phyloP scores from a whole-genome alignment of 2,113 vertebrate genomes.

The Onychorhynchus coronatus region DNA sequence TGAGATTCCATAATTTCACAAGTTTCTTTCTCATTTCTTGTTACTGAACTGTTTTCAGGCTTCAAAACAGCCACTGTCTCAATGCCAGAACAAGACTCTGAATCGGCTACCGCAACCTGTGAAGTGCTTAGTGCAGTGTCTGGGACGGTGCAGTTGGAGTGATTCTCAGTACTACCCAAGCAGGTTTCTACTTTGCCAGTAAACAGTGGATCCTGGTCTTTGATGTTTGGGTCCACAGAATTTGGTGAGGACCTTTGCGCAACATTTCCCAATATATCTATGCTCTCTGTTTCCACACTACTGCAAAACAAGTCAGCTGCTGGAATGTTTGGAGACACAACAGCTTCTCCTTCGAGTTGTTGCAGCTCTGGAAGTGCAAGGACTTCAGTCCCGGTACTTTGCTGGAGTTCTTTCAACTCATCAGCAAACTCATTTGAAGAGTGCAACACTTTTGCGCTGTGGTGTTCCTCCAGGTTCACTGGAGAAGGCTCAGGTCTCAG shows the following conservation, averaged over 20 bases:
- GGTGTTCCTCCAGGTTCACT: background rate
- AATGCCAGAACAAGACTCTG: background rate
- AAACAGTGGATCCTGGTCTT: background rate
- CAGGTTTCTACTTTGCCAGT: background rate
- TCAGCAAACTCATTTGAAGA: background rate
- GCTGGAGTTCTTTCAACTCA: background rate
- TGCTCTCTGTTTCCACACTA: background rate
- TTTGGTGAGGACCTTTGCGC: background rate
- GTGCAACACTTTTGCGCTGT: background rate
- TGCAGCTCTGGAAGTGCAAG: background rate
- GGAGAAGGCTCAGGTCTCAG: background rate
- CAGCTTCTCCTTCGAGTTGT: background rate
- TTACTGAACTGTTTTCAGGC: background rate
- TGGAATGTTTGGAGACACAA: background rate
- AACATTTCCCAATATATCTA: background rate
- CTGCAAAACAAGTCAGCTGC: background rate
- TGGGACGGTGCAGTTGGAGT: background rate
- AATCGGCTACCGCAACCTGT: background rate
- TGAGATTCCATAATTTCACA: background rate
- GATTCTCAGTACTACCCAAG: background rate
- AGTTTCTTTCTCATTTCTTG: background rate
- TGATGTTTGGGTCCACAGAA: background rate
- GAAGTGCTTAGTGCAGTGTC: background rate
- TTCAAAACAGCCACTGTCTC: background rate
- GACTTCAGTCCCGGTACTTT: background rate